Base-by-base conservation (phyloP, 1,140 invertebrate species). In the Macrosteles quadrilineatus region DNA sequence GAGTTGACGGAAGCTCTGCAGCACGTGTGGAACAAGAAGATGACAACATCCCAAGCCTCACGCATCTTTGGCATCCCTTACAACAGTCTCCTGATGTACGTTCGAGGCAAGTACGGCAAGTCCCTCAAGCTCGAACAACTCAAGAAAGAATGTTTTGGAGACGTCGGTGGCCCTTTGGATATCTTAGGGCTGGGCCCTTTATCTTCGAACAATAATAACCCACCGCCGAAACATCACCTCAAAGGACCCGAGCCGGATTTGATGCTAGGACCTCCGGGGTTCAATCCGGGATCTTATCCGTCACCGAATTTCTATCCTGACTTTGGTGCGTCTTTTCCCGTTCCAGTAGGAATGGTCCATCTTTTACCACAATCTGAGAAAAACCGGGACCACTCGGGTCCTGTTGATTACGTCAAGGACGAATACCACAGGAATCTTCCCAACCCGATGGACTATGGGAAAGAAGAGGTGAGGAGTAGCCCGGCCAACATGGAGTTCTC, bases 1-100 rank as follows among this genome's bases (percentile, higher is more conserved):
- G 93, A 95, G 76, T 84, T 95, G 12, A 95, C 93, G 14, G 90
- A 95, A 80, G 93, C 93, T 0, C 82, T 95, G 17, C 91, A 94
- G 75, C 92, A 94, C 78, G 93, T 95, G 0, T 95, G 93, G 93
- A 94, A 94, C 79, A 94, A 94, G 77, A 94, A 94, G 77, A 95
- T 95, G 91, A 95, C 93, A n/a, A 95, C 93, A 0, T 94, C 92
- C 71, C 93, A 95, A 80, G 93, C 93, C 0, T 94, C 91, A 17
- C 82, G 93, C 50, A 91, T 94, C 75, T 95, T 94, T 78, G 93
- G 93, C 4, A 96, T 95, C 62, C 93, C 93, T 0, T 95, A 96
- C 85, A 96, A 96, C 80, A 93, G 91, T 23, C 81, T 96, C 1
- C 83, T 95, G 17, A 95, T 95, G 93, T 96, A 96, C 80, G 93